Evolutionary conservation across 2,113 vertebrate species (phyloP).

Genomic region (Tragelaphus scriptus): DNA sequence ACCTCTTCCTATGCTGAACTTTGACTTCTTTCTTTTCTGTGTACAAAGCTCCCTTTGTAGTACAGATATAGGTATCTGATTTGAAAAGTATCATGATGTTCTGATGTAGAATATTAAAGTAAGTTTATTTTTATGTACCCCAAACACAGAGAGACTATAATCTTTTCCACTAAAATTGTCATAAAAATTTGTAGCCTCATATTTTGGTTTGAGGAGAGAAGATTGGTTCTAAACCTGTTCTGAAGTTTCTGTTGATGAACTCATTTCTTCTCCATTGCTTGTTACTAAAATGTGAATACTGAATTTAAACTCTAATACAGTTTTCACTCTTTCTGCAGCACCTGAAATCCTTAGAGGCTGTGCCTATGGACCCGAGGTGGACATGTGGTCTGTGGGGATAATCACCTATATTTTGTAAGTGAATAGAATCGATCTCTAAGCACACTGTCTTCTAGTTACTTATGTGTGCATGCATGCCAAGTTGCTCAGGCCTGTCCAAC

Average conservation of each 20-base stretch:
- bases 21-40: not conserved
- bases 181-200: not conserved
- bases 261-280: not conserved
- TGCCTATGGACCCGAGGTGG: constrained; percentile 91
- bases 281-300: not conserved
- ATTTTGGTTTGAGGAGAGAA: not conserved
- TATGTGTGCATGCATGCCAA: not conserved
- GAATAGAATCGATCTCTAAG: not conserved
- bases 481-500: not conserved
- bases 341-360: constrained; percentile 90
- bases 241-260: not conserved
- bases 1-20: not conserved
- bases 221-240: not conserved
- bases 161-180: not conserved
- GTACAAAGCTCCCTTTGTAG: not conserved
- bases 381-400: constrained; percentile 93
- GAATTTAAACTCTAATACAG: not conserved
- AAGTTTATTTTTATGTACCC: not conserved
- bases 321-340: constrained; percentile 76
- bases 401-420: constrained; percentile 94
- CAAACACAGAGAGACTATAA: not conserved
- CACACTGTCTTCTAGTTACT: not conserved
- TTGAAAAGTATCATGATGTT: not conserved
- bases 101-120: not conserved
- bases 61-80: not conserved